phyloP scores from a whole-genome alignment of 1,140 invertebrate genomes.

The Andrena cerasifolii region DNA sequence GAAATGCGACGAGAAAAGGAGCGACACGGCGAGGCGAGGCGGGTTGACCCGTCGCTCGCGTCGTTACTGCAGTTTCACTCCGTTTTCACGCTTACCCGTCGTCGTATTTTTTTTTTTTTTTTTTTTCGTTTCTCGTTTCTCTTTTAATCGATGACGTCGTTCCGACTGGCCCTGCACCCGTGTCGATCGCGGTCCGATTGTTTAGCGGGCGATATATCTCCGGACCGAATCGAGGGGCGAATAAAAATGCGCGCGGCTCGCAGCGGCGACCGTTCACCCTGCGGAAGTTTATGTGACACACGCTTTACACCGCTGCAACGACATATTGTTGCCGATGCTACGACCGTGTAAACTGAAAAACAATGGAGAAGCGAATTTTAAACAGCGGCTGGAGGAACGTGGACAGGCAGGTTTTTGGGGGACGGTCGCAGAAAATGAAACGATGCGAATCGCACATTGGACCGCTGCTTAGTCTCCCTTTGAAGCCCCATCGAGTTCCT shows the following conservation, averaged over 20 bases:
- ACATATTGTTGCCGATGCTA: background rate
- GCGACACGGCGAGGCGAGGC: no score
- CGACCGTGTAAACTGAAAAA: constrained; percentile 10
- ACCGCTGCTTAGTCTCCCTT: no score
- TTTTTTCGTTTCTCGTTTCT: constrained; percentile 7
- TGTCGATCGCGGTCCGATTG: constrained; percentile 12
- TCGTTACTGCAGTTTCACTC: background rate
- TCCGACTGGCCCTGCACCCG: constrained; percentile 42
- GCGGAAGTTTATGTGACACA: constrained; percentile 29
- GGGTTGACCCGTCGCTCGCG: no score
- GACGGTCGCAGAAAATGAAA: no score
- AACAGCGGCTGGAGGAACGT: background rate
- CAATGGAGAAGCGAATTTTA: constrained; percentile 26
- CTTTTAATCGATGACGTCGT: constrained; percentile 21
- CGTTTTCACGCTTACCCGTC: constrained; percentile 11
- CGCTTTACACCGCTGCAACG: background rate
- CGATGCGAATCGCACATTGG: no score
- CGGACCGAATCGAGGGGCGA: background rate
- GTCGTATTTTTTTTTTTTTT: constrained; percentile 25
- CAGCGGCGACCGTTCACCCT: background rate
- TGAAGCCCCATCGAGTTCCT: no score
- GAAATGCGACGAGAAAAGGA: background rate
- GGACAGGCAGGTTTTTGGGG: background rate
- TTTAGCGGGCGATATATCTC: constrained; percentile 19
- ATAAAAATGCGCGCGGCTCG: constrained; percentile 25